These are phyloP conservation scores for Aphidius colemani DNA, from an alignment of 2,888 invertebrate species.

Conservation along the genomic window DNA sequence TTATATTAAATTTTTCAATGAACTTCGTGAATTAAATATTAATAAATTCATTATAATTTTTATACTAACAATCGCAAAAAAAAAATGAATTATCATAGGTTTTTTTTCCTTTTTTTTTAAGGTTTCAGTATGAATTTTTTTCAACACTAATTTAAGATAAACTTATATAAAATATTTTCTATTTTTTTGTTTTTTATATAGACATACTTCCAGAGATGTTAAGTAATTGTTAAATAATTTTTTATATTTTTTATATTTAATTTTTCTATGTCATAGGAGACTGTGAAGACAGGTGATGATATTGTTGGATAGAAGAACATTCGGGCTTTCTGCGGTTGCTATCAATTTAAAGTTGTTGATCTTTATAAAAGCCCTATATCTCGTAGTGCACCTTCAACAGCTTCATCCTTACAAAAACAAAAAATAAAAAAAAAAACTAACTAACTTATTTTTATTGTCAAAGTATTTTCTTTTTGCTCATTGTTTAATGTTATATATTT, in stretches of 20 bases:
- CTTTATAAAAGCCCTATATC: constrained; percentile 89
- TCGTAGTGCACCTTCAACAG: constrained; percentile 89
- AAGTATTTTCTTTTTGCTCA: background rate
- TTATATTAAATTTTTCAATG: constrained; percentile 5
- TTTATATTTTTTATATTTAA: background rate
- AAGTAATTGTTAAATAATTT: too few species aligned
- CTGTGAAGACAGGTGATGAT: constrained; percentile 43
- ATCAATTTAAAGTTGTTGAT: too few species aligned
- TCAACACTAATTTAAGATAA: constrained; percentile 37
- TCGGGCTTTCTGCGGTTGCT: constrained; percentile 38
- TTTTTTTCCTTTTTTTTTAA: constrained; percentile 28
- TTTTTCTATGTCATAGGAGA: constrained; percentile 18
- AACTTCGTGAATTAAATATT: constrained; percentile 11
- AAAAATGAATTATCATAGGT: too few species aligned
- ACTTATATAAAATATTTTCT: too few species aligned
- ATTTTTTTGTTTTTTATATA: constrained; percentile 3
- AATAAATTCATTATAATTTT: too few species aligned
- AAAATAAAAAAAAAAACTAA: constrained; percentile 34
- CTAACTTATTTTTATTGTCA: constrained; percentile 39
- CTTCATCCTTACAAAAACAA: constrained; percentile 79
- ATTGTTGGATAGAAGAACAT: constrained; percentile 41
- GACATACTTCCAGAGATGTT: background rate
- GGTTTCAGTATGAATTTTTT: constrained; percentile 33
- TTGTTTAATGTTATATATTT: too few species aligned
- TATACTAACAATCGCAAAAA: too few species aligned